Evolutionary conservation across 2,113 vertebrate species (phyloP).

Genomic region (Callipepla squamata): DNA sequence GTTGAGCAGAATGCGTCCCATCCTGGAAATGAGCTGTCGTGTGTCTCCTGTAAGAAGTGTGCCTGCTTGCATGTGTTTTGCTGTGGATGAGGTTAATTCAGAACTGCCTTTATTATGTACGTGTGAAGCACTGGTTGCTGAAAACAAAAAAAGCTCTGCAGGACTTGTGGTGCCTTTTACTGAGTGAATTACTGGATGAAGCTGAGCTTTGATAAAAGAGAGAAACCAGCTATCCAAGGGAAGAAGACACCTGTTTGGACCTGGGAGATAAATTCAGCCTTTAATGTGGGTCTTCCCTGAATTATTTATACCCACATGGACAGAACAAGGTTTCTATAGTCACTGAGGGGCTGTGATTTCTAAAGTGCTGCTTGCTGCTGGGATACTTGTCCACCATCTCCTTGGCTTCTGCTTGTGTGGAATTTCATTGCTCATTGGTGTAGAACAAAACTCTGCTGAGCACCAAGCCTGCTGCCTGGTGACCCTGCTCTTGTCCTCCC

Average conservation of each 20-base stretch:
- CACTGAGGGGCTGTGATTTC: background rate
- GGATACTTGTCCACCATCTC: background rate
- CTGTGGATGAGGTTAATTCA: slow-evolving; percentile 7
- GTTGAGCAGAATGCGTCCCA: background rate
- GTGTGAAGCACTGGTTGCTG: background rate
- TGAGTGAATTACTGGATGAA: background rate
- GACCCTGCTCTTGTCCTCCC: accelerated
- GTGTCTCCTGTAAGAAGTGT: background rate
- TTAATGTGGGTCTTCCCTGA: slow-evolving; percentile 30
- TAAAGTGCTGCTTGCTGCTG: background rate
- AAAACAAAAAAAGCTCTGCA: background rate
- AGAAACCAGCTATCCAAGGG: background rate
- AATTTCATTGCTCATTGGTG: background rate
- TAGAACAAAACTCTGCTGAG: background rate
- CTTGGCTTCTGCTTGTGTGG: background rate
- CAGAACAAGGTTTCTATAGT: slow-evolving; percentile 7
- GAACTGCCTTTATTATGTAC: background rate
- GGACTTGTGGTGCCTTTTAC: background rate
- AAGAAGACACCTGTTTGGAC: slow-evolving; percentile 19
- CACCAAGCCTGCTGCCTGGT: accelerated
- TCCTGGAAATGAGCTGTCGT: accelerated
- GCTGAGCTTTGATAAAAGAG: background rate
- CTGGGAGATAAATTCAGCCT: slow-evolving; percentile 2
- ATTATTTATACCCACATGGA: slow-evolving; percentile 29
- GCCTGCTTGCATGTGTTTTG: background rate